These are phyloP conservation scores for Podarcis cretensis DNA, from an alignment of 2,113 vertebrate species.

Conservation along the genomic window DNA sequence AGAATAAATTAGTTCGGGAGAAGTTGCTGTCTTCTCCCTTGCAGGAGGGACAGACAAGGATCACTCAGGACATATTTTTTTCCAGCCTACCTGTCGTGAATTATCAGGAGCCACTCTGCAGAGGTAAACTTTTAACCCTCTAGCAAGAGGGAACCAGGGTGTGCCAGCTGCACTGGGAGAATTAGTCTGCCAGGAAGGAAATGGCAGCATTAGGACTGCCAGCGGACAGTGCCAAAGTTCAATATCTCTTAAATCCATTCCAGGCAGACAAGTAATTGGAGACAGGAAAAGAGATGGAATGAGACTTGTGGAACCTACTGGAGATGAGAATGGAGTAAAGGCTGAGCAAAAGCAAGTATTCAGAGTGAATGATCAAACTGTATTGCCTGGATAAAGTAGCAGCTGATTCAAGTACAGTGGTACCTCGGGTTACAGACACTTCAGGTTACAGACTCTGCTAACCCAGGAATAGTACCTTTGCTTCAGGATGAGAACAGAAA, in stretches of 20 bases:
- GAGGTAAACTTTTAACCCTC: not conserved
- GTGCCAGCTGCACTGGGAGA: not conserved
- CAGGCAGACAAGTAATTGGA: not conserved
- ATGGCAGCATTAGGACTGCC: not conserved
- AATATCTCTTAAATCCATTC: not conserved
- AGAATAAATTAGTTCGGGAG: not conserved
- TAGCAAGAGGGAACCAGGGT: not conserved
- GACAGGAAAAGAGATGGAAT: not conserved
- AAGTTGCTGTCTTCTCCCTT: not conserved
- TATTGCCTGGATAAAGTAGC: too few relatives aligned
- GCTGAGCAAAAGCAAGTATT: too few relatives aligned
- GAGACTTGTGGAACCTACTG: too few relatives aligned
- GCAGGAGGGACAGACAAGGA: not conserved
- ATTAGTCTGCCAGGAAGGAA: not conserved
- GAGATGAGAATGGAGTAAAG: not conserved
- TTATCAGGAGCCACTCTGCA: not conserved
- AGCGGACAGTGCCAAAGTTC: not conserved
- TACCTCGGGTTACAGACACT: too few relatives aligned
- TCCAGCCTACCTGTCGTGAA: not conserved
- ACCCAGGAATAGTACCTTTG: too few relatives aligned
- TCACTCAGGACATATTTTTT: too few relatives aligned
- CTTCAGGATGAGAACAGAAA: too few relatives aligned
- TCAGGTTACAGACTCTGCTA: too few relatives aligned
- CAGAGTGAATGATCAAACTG: too few relatives aligned
- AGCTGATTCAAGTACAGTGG: too few relatives aligned